phyloP scores from a whole-genome alignment of 2,888 invertebrate genomes.

The Strigamia transsilvanica region DNA sequence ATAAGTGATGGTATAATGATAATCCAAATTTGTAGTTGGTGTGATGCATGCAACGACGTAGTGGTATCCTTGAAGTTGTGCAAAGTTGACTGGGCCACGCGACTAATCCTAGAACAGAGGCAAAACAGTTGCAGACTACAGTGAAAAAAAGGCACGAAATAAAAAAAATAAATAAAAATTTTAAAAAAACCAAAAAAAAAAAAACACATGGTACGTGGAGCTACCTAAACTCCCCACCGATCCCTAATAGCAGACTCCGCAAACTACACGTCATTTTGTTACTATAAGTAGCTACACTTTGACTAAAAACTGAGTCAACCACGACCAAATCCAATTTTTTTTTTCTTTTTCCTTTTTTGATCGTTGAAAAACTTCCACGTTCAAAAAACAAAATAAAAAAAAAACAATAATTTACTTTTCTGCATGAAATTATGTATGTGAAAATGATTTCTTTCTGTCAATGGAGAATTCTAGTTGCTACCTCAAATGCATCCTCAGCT shows the following conservation, averaged over 20 bases:
- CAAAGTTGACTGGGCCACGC: not conserved
- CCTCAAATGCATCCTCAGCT: conserved; percentile 7
- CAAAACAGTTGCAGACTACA: conserved; percentile 3
- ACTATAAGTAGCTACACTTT: conserved; percentile 8
- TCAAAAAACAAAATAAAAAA: not conserved
- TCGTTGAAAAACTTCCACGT: not conserved
- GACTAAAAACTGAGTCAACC: not conserved
- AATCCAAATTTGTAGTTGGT: conserved; percentile 8
- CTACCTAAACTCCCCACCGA: conserved; percentile 1
- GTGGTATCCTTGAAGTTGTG: conserved; percentile 8
- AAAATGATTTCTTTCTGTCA: not conserved
- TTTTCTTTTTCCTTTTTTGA: not conserved
- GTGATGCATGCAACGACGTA: conserved; percentile 3
- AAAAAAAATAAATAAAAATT: not conserved
- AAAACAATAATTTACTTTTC: not conserved
- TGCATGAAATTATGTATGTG: not conserved
- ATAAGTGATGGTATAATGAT: conserved; percentile 8
- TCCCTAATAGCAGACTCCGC: not conserved
- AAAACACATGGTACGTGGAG: not conserved
- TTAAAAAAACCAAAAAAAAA: not conserved
- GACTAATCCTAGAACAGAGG: conserved; percentile 2
- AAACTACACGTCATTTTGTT: not conserved
- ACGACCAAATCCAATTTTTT: not conserved
- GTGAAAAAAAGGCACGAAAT: not conserved
- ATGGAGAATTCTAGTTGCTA: not conserved